Percentiles rank a stretch among this genome's conserved stretches.
Conservation (phyloP, 2,888 invertebrate genomes). For the Agrotis segetum region DNA sequence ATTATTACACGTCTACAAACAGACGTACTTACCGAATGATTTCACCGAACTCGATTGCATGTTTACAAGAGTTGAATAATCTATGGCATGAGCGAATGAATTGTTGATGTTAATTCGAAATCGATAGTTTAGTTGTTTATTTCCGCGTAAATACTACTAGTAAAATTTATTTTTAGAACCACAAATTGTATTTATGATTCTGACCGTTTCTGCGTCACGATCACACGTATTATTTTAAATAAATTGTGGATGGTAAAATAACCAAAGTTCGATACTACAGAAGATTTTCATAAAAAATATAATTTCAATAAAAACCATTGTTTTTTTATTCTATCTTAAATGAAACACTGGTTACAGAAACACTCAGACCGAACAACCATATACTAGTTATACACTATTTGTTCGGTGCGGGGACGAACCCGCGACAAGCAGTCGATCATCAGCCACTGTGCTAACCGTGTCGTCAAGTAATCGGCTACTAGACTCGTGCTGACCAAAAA, state of each 20-base stretch:
- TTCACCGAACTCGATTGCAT: slow-evolving; percentile 37
- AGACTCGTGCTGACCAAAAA: too few species aligned
- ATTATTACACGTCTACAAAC: slow-evolving; percentile 25
- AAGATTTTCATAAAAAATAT: too few species aligned
- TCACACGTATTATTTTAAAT: not conserved
- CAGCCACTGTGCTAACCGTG: too few species aligned
- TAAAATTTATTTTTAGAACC: not conserved
- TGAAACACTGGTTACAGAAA: too few species aligned
- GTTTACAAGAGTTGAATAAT: slow-evolving; percentile 44
- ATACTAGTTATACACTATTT: too few species aligned
- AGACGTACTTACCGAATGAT: slow-evolving; percentile 32
- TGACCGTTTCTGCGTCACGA: not conserved
- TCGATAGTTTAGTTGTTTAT: slow-evolving; percentile 31
- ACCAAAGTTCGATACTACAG: not conserved
- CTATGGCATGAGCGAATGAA: slow-evolving; percentile 31
- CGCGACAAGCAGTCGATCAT: too few species aligned
- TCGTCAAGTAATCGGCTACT: too few species aligned
- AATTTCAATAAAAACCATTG: too few species aligned
- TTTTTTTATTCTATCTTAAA: too few species aligned
- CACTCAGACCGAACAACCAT: too few species aligned
- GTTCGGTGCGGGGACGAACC: too few species aligned
- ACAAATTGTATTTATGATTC: not conserved
- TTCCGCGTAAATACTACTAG: slow-evolving; percentile 3
- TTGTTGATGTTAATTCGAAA: slow-evolving; percentile 40
- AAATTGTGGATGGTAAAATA: not conserved